Percentiles rank a stretch among this genome's conserved stretches.
Conservation (phyloP, 2,888 invertebrate genomes). For the Drosophila mercatorum region DNA sequence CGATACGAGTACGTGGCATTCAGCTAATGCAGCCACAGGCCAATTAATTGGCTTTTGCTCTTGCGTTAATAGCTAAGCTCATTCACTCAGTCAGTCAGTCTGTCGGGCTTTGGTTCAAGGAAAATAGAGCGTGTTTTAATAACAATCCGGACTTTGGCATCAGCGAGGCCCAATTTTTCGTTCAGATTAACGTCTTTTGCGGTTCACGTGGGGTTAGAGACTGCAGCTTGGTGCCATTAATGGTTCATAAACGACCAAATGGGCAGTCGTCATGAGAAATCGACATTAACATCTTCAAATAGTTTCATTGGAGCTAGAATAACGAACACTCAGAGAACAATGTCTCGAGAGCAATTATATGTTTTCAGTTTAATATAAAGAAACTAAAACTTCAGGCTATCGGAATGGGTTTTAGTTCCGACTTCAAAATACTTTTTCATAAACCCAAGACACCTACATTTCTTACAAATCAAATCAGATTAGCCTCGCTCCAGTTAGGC, state of each 20-base stretch:
- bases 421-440: not conserved
- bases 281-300: constrained; percentile 35
- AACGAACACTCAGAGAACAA: not conserved
- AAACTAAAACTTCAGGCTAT: not conserved
- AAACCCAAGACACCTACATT: not conserved
- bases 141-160: constrained; percentile 48
- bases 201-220: constrained; percentile 46
- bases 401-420: not conserved
- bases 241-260: constrained; percentile 42
- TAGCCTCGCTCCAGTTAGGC: not conserved
- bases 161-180: constrained; percentile 30
- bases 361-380: not conserved
- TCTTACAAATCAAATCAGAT: not conserved
- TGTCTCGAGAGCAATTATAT: too few species aligned
- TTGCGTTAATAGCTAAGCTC: constrained; percentile 49
- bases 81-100: constrained; percentile 9
- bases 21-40: constrained; percentile 40
- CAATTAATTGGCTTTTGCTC: constrained; percentile 53
- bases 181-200: constrained; percentile 31
- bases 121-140: constrained; percentile 71
- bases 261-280: constrained; percentile 50
- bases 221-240: constrained; percentile 35
- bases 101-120: constrained; percentile 63
- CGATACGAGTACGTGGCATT: constrained; percentile 37
- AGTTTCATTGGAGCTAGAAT: constrained; percentile 1